Percentiles rank a stretch among this genome's conserved stretches.
These are phyloP conservation scores for Oreortyx pictus DNA, from an alignment of 2,797 vertebrate species.

Conservation along the genomic window DNA sequence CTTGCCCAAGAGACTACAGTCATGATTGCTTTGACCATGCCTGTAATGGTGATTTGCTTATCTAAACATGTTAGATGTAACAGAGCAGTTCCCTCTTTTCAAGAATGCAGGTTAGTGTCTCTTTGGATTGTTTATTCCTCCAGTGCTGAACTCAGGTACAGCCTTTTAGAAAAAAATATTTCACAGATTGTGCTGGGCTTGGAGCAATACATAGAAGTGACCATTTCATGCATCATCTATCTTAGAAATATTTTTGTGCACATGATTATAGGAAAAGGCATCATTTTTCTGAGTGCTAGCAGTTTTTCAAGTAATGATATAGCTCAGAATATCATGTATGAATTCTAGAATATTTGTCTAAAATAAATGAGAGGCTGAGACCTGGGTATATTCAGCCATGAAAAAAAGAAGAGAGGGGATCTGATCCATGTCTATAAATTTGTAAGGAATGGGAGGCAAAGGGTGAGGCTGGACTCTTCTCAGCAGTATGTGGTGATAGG, in stretches of 20 bases:
- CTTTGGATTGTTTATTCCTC: background rate
- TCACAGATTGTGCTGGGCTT: background rate
- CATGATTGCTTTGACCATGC: background rate
- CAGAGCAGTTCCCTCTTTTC: background rate
- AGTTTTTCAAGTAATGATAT: background rate
- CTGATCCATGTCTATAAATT: too few relatives aligned
- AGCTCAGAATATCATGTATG: background rate
- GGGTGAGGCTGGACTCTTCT: too few relatives aligned
- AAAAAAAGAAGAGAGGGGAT: too few relatives aligned
- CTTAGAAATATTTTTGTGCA: background rate
- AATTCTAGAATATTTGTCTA: background rate
- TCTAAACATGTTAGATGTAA: background rate
- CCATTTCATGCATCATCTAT: background rate
- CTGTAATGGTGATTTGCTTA: background rate
- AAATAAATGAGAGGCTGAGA: background rate
- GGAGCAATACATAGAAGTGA: background rate
- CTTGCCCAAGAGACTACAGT: background rate
- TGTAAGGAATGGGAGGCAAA: too few relatives aligned
- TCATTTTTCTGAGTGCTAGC: background rate
- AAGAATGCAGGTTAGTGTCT: background rate
- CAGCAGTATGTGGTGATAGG: too few relatives aligned
- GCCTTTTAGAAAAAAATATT: background rate
- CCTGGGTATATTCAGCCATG: too few relatives aligned
- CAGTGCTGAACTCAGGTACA: background rate
- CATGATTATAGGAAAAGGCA: background rate